These are phyloP conservation scores for Corythornis cristatus DNA, from an alignment of 2,113 vertebrate genomes.

Conservation along the genomic window DNA sequence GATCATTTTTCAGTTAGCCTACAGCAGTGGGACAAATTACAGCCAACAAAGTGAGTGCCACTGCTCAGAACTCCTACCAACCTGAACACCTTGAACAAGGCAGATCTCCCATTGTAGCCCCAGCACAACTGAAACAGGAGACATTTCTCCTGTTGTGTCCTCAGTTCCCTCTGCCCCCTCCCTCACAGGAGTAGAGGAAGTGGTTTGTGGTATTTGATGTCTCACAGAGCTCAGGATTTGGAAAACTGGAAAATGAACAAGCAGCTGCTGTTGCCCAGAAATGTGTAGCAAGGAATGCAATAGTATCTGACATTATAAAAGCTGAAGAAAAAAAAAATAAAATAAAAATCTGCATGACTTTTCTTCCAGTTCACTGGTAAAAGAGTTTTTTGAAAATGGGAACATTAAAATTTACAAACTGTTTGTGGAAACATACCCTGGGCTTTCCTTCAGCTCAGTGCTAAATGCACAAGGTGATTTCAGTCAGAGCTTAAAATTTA, in stretches of 20 bases:
- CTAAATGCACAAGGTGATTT: neutral
- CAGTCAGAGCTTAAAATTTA: neutral
- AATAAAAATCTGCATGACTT: neutral
- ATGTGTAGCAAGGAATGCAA: neutral
- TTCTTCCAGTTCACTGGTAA: neutral
- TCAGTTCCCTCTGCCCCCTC: neutral
- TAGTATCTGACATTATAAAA: neutral
- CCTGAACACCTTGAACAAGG: neutral
- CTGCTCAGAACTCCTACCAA: neutral
- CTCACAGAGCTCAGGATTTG: neutral
- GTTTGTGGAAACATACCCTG: neutral
- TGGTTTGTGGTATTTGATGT: neutral
- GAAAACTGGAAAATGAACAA: neutral
- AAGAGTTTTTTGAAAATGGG: neutral
- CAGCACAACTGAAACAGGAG: fast-evolving
- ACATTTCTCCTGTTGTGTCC: neutral
- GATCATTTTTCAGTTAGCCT: neutral
- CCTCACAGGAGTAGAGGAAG: neutral
- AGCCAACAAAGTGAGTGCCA: neutral
- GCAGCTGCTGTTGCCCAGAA: neutral
- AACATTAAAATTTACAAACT: neutral
- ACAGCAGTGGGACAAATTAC: neutral
- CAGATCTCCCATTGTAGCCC: neutral
- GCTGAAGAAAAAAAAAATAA: neutral
- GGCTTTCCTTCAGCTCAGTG: neutral